A percentile compares a stretch with the other conserved stretches of the same genome.
These are phyloP conservation scores for Psix sp. DNA, from an alignment of 1,140 invertebrate species.

Conservation along the genomic window DNA sequence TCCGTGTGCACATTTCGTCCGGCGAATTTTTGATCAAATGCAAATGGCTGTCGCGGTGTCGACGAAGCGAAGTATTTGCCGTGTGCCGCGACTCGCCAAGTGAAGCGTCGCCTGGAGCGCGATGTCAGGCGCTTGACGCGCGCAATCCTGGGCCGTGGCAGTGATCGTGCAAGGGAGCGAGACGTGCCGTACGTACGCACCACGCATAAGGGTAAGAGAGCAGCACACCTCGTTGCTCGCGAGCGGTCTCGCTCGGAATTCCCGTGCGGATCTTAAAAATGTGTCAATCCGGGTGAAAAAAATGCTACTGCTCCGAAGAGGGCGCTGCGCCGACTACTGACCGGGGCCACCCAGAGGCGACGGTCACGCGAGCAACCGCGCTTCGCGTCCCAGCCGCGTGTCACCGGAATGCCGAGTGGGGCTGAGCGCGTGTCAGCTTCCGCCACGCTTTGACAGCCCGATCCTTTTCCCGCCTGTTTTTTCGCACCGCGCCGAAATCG, in stretches of 20 bases:
- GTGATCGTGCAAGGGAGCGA: background rate
- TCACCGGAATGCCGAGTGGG: no score
- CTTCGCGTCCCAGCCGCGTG: constrained; percentile 1
- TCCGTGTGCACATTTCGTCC: constrained; percentile 40
- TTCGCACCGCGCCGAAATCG: background rate
- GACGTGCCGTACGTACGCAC: background rate
- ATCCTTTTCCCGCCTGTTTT: constrained; percentile 31
- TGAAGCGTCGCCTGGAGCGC: constrained; percentile 11
- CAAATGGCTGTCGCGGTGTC: constrained; percentile 52
- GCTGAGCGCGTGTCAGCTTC: no score
- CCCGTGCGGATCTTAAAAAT: background rate
- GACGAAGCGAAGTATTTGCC: constrained; percentile 8
- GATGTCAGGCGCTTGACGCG: constrained; percentile 4
- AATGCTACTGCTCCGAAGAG: background rate
- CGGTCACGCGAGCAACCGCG: background rate
- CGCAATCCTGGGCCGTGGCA: background rate
- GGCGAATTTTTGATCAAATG: constrained; percentile 38
- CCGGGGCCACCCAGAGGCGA: background rate
- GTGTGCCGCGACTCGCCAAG: constrained; percentile 2
- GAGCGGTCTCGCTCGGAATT: background rate
- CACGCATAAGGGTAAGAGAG: background rate
- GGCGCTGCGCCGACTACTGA: background rate
- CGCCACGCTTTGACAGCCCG: constrained; percentile 10
- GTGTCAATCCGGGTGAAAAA: no score
- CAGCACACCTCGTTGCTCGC: background rate